phyloP scores from a whole-genome alignment of 2,113 vertebrate genomes.

The Bungarus multicinctus region DNA sequence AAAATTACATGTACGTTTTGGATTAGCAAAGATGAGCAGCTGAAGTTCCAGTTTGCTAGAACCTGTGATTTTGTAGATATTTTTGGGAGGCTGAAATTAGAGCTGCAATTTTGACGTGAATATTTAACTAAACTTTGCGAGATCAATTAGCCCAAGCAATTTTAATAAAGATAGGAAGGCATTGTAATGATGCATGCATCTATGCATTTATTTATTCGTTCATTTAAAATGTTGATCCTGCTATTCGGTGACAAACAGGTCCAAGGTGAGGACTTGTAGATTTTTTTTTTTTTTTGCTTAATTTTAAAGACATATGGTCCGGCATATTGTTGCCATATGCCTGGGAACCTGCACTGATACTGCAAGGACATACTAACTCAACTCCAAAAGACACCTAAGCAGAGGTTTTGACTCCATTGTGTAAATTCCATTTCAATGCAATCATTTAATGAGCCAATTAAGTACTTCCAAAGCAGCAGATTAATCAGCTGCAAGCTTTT shows the following conservation, averaged over 20 bases:
- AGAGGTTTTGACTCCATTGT: not conserved
- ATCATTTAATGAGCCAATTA: not conserved
- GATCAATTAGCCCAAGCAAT: not conserved
- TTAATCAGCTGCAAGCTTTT: not conserved
- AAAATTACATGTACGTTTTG: not conserved
- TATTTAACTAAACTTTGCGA: not conserved
- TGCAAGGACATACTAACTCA: not conserved
- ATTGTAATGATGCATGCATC: not conserved
- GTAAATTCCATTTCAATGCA: not conserved
- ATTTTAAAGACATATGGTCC: not conserved
- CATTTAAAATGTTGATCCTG: not conserved
- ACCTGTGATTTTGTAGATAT: not conserved
- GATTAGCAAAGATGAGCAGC: not conserved
- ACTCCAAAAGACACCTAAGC: not conserved
- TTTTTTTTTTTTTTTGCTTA: not conserved
- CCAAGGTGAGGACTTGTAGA: not conserved
- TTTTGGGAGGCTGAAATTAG: not conserved
- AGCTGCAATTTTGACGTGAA: not conserved
- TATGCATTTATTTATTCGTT: not conserved
- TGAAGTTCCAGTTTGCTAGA: not conserved
- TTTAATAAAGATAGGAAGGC: not conserved
- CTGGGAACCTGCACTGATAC: not conserved
- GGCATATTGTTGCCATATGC: not conserved
- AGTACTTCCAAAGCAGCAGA: not conserved
- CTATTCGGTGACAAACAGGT: not conserved